Conservation (phyloP, 2,113 vertebrate genomes). For the Crypturellus undulatus region DNA sequence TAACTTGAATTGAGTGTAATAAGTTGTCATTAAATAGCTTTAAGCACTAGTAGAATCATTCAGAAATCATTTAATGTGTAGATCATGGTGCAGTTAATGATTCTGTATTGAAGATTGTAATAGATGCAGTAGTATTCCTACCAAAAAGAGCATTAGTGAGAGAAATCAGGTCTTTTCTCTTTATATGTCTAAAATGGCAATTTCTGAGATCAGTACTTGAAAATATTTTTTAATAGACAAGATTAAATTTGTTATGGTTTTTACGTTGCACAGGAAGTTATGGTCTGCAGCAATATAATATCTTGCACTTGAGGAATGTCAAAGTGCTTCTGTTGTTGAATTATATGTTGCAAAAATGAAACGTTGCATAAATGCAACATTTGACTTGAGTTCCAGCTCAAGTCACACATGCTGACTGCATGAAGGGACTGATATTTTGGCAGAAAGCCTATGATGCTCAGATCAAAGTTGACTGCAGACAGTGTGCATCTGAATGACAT, state of each 20-base stretch:
- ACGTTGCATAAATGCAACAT: not conserved
- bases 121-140: not conserved
- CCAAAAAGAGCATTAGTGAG: not conserved
- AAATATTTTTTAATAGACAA: not conserved
- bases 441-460: slow-evolving; percentile 67
- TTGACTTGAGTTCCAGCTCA: slow-evolving; percentile 40
- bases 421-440: slow-evolving; percentile 79
- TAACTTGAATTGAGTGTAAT: not conserved
- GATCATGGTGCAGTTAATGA: not conserved
- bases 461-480: slow-evolving; percentile 77
- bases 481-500: slow-evolving; percentile 78
- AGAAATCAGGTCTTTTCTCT: not conserved
- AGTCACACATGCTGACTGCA: slow-evolving; percentile 78
- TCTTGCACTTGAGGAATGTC: not conserved
- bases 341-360: not conserved
- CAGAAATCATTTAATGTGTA: not conserved
- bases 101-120: not conserved
- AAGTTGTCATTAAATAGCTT: not conserved
- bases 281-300: not conserved
- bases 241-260: not conserved
- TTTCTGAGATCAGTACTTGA: not conserved
- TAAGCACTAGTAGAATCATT: not conserved
- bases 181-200: not conserved
- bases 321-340: not conserved
- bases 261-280: not conserved